Conservation (phyloP, 2,888 invertebrate genomes). For the Lydus trimaculatus region DNA sequence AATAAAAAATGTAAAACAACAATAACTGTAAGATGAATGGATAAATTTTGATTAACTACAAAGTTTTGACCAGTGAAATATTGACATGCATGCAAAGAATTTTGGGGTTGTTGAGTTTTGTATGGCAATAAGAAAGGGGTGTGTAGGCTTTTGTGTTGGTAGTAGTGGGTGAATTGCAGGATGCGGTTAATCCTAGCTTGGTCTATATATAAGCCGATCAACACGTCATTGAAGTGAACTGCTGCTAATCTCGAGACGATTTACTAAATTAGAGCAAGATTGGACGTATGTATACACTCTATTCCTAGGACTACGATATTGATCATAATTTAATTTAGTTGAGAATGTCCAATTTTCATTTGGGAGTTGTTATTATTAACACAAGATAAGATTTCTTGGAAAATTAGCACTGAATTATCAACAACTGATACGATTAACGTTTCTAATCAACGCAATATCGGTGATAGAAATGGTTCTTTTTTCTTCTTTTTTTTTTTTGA, state of each 20-base stretch:
- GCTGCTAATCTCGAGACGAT: slow-evolving; percentile 49
- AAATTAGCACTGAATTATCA: not conserved
- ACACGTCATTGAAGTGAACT: slow-evolving; percentile 44
- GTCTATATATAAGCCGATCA: slow-evolving; percentile 46
- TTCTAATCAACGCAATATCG: not conserved
- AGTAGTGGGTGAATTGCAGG: not conserved
- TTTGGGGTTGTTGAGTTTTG: not conserved
- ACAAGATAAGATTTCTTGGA: not conserved
- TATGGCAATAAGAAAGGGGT: slow-evolving; percentile 1
- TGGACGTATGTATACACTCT: slow-evolving; percentile 29
- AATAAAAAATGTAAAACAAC: too few species aligned
- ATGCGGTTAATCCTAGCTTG: slow-evolving; percentile 38
- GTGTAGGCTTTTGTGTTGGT: not conserved
- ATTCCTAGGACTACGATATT: slow-evolving; percentile 14
- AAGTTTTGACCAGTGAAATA: slow-evolving; percentile 22
- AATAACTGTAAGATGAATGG: not conserved
- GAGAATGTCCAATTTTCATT: slow-evolving; percentile 7
- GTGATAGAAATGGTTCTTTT: too few species aligned
- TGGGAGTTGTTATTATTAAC: too few species aligned
- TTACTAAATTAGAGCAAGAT: slow-evolving; percentile 45
- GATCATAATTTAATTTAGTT: slow-evolving; percentile 30
- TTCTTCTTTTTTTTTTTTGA: too few species aligned
- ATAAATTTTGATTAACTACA: slow-evolving; percentile 38
- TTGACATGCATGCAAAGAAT: slow-evolving; percentile 10
- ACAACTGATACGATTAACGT: not conserved